Base-by-base conservation (phyloP, 2,888 invertebrate species). In the Eupithecia subfuscata region DNA sequence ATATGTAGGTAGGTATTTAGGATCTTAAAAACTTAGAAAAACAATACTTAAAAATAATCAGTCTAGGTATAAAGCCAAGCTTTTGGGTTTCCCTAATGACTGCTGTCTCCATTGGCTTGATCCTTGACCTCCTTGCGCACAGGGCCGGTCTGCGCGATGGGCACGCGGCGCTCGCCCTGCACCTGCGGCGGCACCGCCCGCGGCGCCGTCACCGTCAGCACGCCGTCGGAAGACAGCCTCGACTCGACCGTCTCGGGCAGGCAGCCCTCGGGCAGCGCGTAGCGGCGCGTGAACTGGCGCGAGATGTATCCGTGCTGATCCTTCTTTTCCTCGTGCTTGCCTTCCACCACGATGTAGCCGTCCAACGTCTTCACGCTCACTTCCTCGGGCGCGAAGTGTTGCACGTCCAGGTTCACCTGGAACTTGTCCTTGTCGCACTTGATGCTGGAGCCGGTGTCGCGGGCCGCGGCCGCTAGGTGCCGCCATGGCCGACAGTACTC, bases 261-360 rank as follows among this genome's bases (percentile, higher is more conserved):
- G 77, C 97, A 97, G 1, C 96, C 97, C 80, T 97, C 96, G 0
- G 98, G 98, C 76, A 98, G 87, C n/a, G 96, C 91, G 85, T 97
- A 98, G 69, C 97, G 96, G 1, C 98, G 95, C 0, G 96, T 95
- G 82, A 98, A 97, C 82, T 98, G 97, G 37, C 97, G 95, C 0
- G 97, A 96, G 72, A 97, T 96, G 80, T 94, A 96, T 0, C 97
- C 97, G 83, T 97, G 96, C 45, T 96, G 96, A 83, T 97, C 97
- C 78, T 96, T 96, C 84, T 96, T 96, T 87, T 97, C 97, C 82
- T 97, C 97, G 83, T 98, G 98, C 85, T 97, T 97, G 0, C 97
- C 97, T 89, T 97, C 97, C 0, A 97, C 95, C 2, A 97, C 95
- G 22, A 98, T 95, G 71, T 91, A 95, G 60, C 96, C 96, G 73